Conservation (phyloP, 2,888 invertebrate species). For the Harpalus rubripes region DNA sequence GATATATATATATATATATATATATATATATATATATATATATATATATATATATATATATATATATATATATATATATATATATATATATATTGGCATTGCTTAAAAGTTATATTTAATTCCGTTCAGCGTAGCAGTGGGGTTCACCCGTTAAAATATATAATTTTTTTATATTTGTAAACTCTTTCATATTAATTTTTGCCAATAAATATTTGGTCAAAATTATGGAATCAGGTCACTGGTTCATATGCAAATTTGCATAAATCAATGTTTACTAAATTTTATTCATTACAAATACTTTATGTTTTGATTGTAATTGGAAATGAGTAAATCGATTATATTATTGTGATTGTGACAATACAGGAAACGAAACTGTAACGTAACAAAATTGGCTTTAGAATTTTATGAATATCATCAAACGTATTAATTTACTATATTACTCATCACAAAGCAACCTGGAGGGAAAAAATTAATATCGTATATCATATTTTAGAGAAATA, state of each 20-base stretch:
- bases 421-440: not conserved
- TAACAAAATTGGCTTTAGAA: not conserved
- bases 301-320: not conserved
- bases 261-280: not conserved
- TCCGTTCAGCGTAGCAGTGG: no score
- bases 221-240: not conserved
- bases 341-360: not conserved
- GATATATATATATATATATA: no score
- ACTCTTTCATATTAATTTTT: no score
- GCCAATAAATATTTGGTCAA: no score
- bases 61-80: no score
- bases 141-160: no score
- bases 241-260: not conserved
- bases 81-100: no score
- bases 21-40: no score
- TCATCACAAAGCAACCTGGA: not conserved
- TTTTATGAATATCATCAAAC: not conserved
- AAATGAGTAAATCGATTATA: not conserved
- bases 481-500: not conserved
- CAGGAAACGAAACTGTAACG: not conserved
- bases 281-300: not conserved
- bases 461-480: not conserved
- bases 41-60: no score
- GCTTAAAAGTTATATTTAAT: no score
- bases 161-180: no score